A percentile compares a stretch with the other conserved stretches of the same genome.
These are phyloP conservation scores for Drosophila pseudoobscura DNA, from an alignment of 1,140 invertebrate species.

Conservation along the genomic window DNA sequence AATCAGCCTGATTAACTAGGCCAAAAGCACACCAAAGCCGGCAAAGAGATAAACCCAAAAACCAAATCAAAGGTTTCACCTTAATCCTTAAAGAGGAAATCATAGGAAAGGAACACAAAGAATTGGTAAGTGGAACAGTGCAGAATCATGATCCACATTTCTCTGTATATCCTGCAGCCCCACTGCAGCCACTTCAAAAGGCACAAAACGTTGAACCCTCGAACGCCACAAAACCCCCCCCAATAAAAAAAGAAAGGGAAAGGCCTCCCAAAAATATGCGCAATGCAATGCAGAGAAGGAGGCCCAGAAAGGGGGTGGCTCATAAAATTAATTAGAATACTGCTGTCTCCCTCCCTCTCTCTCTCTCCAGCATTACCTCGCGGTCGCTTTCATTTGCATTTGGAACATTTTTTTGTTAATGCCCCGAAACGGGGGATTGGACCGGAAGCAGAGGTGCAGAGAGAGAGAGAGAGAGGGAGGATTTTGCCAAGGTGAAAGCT, in stretches of 20 bases:
- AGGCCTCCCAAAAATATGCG: constrained; percentile 22
- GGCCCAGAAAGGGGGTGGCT: constrained; percentile 25
- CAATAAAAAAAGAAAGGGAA: constrained; percentile 20
- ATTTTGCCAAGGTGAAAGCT: constrained; percentile 55
- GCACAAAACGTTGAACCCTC: constrained; percentile 25
- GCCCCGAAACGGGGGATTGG: constrained; percentile 1
- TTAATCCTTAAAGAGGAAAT: constrained; percentile 10
- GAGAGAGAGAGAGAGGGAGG: too few species aligned
- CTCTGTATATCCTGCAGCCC: constrained; percentile 8
- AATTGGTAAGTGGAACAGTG: constrained; percentile 30
- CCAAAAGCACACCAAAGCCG: constrained; percentile 11
- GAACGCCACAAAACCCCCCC: neutral
- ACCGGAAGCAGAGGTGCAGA: neutral
- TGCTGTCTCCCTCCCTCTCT: constrained; percentile 16
- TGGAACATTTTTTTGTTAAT: constrained; percentile 25
- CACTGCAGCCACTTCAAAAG: constrained; percentile 48
- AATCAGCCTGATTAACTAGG: constrained; percentile 34
- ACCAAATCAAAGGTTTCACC: constrained; percentile 26
- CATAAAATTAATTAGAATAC: constrained; percentile 75
- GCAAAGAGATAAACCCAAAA: constrained; percentile 23
- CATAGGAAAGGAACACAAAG: constrained; percentile 4
- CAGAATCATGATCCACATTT: constrained; percentile 38
- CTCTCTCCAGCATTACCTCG: constrained; percentile 12
- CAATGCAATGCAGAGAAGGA: constrained; percentile 44
- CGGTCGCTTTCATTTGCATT: constrained; percentile 53